phyloP scores from a whole-genome alignment of 1,140 invertebrate species.

The Druon quercuslanigerum region DNA sequence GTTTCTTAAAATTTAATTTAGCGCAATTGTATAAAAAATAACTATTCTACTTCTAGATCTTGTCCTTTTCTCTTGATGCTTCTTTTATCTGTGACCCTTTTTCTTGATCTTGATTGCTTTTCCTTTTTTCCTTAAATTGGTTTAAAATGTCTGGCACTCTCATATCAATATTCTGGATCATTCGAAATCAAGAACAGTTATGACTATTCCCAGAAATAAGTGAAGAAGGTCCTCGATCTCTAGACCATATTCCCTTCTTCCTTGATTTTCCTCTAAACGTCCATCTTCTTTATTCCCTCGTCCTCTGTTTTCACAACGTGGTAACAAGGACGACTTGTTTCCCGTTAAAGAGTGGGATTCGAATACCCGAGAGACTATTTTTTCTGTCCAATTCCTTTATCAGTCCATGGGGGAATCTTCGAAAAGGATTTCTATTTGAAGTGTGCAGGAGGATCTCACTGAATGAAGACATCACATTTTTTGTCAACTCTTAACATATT shows the following conservation, averaged over 20 bases:
- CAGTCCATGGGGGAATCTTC: neutral
- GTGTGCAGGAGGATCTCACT: neutral
- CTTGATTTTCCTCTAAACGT: neutral
- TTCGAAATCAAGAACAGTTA: too few species aligned
- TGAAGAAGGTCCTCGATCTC: neutral
- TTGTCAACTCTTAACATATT: neutral
- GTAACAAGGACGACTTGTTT: constrained; percentile 28
- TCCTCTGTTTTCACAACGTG: constrained; percentile 7
- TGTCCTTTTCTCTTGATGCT: too few species aligned
- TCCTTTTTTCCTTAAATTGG: too few species aligned
- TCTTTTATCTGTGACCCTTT: too few species aligned
- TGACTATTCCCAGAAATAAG: too few species aligned
- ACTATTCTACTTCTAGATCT: too few species aligned
- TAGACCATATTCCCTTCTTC: neutral
- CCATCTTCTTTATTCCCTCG: too few species aligned
- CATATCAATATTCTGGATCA: too few species aligned
- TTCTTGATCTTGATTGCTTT: too few species aligned
- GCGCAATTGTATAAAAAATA: too few species aligned
- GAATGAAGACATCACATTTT: constrained; percentile 5
- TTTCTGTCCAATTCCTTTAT: constrained; percentile 26
- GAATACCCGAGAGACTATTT: constrained; percentile 25
- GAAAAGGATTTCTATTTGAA: neutral
- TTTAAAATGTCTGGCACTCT: too few species aligned
- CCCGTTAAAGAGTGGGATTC: constrained; percentile 22
- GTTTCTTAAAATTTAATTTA: too few species aligned